Conservation (phyloP, 1,140 invertebrate species). For the Meloidogyne hapla region DNA sequence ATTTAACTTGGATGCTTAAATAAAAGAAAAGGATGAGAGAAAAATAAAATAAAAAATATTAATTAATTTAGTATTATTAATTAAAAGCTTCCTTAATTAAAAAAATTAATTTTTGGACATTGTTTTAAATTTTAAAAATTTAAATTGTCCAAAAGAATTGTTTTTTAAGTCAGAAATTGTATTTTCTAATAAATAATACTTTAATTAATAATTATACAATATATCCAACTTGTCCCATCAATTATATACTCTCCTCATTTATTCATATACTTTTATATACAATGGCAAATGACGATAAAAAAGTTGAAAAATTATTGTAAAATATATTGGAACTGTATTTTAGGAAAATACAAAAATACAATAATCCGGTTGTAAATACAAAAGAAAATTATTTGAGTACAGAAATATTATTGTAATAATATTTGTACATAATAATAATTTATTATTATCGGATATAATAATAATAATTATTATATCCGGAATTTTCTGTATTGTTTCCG, state of each 20-base stretch:
- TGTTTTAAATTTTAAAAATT: not conserved
- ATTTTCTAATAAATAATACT: not conserved
- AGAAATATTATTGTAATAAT: too few relatives aligned
- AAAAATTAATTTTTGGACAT: not conserved
- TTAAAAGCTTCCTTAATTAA: not conserved
- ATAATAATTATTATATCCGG: too few relatives aligned
- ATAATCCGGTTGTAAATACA: too few relatives aligned
- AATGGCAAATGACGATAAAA: not conserved
- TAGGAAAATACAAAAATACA: too few relatives aligned
- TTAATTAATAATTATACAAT: not conserved
- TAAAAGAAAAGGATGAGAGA: not conserved
- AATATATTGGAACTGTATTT: too few relatives aligned
- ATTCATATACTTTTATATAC: not conserved
- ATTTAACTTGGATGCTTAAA: not conserved
- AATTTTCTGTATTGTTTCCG: too few relatives aligned
- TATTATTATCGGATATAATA: too few relatives aligned
- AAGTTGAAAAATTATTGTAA: not conserved
- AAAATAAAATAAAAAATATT: not conserved
- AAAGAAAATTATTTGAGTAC: too few relatives aligned
- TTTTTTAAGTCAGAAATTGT: not conserved
- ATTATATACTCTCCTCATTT: not conserved
- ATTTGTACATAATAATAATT: too few relatives aligned
- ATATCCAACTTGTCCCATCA: not conserved
- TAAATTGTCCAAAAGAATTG: not conserved
- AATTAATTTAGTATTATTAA: not conserved